A percentile compares a stretch with the other conserved stretches of the same genome.
Conservation (phyloP, 2,888 invertebrate species). For the Troides aeacus region DNA sequence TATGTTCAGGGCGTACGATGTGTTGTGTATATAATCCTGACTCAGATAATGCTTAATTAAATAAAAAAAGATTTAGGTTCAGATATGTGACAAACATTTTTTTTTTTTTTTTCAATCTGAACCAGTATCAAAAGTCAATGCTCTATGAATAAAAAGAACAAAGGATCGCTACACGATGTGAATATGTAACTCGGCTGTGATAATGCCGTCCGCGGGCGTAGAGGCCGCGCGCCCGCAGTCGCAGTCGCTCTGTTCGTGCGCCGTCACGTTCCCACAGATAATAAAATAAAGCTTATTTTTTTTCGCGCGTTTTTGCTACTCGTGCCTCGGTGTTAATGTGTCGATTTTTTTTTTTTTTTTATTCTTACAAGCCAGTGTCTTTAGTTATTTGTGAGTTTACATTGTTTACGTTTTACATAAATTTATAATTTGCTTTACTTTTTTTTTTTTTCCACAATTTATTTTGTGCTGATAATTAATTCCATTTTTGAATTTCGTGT, state of each 20-base stretch:
- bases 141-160: constrained; percentile 61
- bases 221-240: constrained; percentile 26
- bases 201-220: constrained; percentile 41
- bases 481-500: too few species aligned
- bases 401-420: too few species aligned
- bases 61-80: not conserved
- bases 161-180: constrained; percentile 47
- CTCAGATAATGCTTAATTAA: too few species aligned
- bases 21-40: too few species aligned
- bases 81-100: constrained; percentile 25
- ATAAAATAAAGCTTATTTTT: not conserved
- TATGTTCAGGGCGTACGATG: too few species aligned
- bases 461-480: too few species aligned
- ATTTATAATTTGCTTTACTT: too few species aligned
- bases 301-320: not conserved
- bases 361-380: too few species aligned
- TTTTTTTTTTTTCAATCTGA: constrained; percentile 15
- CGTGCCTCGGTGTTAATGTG: too few species aligned
- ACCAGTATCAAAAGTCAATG: constrained; percentile 58
- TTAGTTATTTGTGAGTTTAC: too few species aligned
- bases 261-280: constrained; percentile 20
- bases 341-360: too few species aligned
- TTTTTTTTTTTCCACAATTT: too few species aligned
- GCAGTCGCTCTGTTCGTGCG: constrained; percentile 13
- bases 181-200: constrained; percentile 58